Evolutionary conservation across 2,888 invertebrate species (phyloP), one percentile per base, ranked within the genome.

Genomic region (Chloromyia formosa): DNA sequence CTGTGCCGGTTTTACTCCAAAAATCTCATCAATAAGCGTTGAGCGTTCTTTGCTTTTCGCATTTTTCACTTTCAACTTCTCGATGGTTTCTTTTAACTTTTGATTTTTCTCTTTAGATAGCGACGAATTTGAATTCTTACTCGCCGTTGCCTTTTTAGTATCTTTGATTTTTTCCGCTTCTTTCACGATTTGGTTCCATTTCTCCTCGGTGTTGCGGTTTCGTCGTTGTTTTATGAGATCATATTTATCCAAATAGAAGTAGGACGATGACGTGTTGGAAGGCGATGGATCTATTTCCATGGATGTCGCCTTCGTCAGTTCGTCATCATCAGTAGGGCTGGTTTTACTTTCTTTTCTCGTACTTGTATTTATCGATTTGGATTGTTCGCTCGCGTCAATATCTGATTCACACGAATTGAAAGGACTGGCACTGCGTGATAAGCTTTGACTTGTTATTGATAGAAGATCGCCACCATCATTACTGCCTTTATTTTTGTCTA

Each of bases 191-290:
- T 83, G 79, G 75, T 81, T 80, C 75, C 76, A 71, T 64, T 80
- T 77, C 75, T 82, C 79, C 68, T 82, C 82, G n/a, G 75, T 79
- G 73, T 79, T 80, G 18, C 90, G 84, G 81, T 88, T 86, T 80
- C 90, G 81, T 78, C 91, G 83, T 83, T 90, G 88, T 83, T 91
- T 87, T 76, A 88, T 88, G 81, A 89, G 86, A 79, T 90, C 90
- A 80, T 88, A 90, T 81, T 90, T 90, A 79, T 90, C 90, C 58
- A 71, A 58, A 42, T 56, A 71, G 42, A 71, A 66, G 18, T 42
- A 66, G 0, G 66, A 66, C n/a, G 66, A 45, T 1, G 77, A 56
- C 9, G 75, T 14, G 14, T 72, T 23, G 40, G 75, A 53, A 14
- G 71, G 7, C 75, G 35, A 12, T 1, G 54, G 12, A 56, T 77